Evolutionary conservation across 2,888 invertebrate species (phyloP), one percentile per base, ranked within the genome.

Genomic region (Dascillus cervinus): DNA sequence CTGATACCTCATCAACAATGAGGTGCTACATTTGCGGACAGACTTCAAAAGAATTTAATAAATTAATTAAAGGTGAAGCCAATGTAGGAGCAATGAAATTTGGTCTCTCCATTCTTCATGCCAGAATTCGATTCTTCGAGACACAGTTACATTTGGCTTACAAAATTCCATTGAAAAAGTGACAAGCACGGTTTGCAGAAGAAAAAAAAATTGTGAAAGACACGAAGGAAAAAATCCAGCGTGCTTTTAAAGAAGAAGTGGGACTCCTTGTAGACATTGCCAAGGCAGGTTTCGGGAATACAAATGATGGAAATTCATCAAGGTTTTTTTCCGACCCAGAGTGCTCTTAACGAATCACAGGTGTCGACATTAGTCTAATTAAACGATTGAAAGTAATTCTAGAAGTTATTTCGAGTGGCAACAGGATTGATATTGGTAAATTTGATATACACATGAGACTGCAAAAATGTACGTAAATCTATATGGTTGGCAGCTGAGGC

Each of bases 11-110:
- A 26, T 56, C 52, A 8, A 49, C 53, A 6, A 49, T 45, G 47
- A 47, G 43, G 15, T 62, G 58, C 30, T 58, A 56, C 32, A 52
- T 59, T 13, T 55, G 55, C 32, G 48, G 49, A 12, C 36, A 39
- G 17, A 61, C 56, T 13, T 54, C 55, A 3, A 57, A 53, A 43
- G 44, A 53, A 20, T 57, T 58, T 30, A 58, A 58, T 29, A 36
- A 52, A 24, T 37, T 52, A 23, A 39, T n/a, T n/a, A 52, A 35
- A 15, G 10, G 6, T 3, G 8, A 15, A 25, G 13, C 3, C 3
- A 20, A 31, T 13, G n/a, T 3, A 2, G 19, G 20, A 8, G n/a
- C 19, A 2, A 8, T 31, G 4, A 15, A 25, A 8, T 31, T 31
- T 11, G 20, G 20, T 6, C 9, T 31, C 2, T 31, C 31, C 5